Evolutionary conservation across 2,797 vertebrate genomes (phyloP).

Genomic region (Luscinia megarhynchos): DNA sequence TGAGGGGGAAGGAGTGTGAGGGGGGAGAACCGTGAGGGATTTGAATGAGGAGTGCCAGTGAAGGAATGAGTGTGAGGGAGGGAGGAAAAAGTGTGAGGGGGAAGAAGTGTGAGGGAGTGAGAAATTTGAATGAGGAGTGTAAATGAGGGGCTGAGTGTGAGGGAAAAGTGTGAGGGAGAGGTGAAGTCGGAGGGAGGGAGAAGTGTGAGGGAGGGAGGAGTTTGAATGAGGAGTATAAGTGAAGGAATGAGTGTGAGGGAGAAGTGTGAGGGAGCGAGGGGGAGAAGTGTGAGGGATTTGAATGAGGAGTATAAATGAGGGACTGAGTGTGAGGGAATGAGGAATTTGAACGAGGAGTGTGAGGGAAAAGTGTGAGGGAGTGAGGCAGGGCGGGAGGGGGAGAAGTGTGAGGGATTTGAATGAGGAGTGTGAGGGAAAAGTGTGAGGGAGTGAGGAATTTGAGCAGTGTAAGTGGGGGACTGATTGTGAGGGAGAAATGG

Average conservation of each 20-base stretch:
- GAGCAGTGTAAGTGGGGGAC: background rate
- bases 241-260: too few species aligned
- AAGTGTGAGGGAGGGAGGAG: too few species aligned
- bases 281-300: too few species aligned
- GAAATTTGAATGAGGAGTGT: background rate
- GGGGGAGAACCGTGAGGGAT: background rate
- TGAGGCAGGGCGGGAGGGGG: too few species aligned
- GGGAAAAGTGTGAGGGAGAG: background rate
- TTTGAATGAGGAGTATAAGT: too few species aligned
- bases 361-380: background rate
- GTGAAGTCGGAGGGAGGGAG: too few species aligned
- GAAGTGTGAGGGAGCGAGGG: too few species aligned
- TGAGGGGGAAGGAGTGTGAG: background rate
- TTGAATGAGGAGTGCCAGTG: background rate
- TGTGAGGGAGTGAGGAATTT: background rate
- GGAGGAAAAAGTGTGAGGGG: too few species aligned
- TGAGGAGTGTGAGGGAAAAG: too few species aligned
- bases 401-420: too few species aligned
- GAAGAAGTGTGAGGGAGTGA: too few species aligned
- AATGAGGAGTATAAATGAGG: background rate
- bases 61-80: background rate
- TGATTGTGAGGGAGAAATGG: background rate
- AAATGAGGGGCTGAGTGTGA: background rate
- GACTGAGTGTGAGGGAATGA: background rate
- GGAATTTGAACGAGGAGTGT: too few species aligned